phyloP scores from a whole-genome alignment of 2,888 invertebrate genomes.

The Tenthredo livida region DNA sequence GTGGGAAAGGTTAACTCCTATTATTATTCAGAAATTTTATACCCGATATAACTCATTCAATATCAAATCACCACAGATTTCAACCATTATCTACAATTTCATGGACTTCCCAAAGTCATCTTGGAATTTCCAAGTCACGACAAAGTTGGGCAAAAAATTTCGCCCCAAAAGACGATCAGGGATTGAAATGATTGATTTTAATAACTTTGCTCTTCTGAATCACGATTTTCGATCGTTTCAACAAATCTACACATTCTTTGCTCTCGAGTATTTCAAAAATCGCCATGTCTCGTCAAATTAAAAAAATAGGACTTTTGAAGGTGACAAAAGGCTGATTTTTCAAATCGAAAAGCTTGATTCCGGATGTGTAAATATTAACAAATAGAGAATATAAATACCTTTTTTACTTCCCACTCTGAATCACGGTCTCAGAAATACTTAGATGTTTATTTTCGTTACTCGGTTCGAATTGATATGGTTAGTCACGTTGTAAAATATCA shows the following conservation, averaged over 20 bases:
- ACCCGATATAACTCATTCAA: neutral
- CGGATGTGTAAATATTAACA: neutral
- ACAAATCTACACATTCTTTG: too few relatives aligned
- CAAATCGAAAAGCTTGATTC: neutral
- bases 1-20: slow-evolving; percentile 30
- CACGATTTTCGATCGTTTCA: too few relatives aligned
- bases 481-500: slow-evolving; percentile 28
- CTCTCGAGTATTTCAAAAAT: too few relatives aligned
- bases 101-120: neutral
- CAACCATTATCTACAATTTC: neutral
- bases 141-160: neutral
- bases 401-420: slow-evolving; percentile 11
- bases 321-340: too few relatives aligned
- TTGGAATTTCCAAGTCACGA: neutral
- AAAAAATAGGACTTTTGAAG: too few relatives aligned
- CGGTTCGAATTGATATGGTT: slow-evolving; percentile 70
- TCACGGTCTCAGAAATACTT: slow-evolving; percentile 66
- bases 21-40: neutral
- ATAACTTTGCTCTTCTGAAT: neutral
- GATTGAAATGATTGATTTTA: neutral
- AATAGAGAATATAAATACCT: neutral
- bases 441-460: slow-evolving; percentile 69
- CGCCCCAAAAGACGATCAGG: neutral
- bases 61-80: neutral
- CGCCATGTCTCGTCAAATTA: too few relatives aligned